Evolutionary conservation across 2,797 vertebrate species (phyloP).

Genomic region (Melanotaenia parkinsoni): DNA sequence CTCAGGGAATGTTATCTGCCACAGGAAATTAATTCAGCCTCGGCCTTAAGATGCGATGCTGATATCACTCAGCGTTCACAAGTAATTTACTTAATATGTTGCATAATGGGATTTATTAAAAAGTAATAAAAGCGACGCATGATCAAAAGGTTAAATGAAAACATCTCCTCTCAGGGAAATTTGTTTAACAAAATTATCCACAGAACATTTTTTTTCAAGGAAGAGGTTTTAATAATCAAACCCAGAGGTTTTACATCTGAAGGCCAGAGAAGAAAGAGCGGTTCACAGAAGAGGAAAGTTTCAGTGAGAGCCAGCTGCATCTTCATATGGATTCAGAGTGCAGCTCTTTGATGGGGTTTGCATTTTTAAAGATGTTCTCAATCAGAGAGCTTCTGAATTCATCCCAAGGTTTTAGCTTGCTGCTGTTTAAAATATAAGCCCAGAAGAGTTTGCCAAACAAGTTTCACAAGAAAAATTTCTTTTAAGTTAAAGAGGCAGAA

Average conservation of each 20-base stretch:
- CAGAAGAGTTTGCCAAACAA: conserved; percentile 41
- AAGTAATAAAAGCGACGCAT: not conserved
- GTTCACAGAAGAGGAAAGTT: conserved; percentile 14
- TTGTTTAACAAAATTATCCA: not conserved
- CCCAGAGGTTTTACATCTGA: conserved; percentile 34
- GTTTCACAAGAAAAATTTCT: conserved; percentile 51
- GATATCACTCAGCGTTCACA: not conserved
- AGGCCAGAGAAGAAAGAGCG: conserved; percentile 31
- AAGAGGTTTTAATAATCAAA: conserved; percentile 43
- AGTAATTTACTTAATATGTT: conserved; percentile 12
- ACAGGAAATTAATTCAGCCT: too few relatives aligned
- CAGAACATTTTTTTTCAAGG: not conserved
- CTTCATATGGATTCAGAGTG: conserved; percentile 60
- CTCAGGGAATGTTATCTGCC: too few relatives aligned
- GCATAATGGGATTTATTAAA: conserved; percentile 12
- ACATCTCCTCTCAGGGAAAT: not conserved
- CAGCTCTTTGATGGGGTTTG: conserved; percentile 79
- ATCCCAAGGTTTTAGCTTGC: conserved; percentile 66
- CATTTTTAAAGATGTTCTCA: conserved; percentile 79
- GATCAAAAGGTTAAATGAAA: conserved; percentile 22
- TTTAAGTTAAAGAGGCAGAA: conserved; percentile 44
- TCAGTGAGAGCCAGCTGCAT: conserved; percentile 33
- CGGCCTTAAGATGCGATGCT: not conserved
- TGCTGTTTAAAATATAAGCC: conserved; percentile 76
- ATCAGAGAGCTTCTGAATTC: conserved; percentile 68